These are phyloP conservation scores for mouse (Mus musculus) DNA, from an alignment of 2,113 vertebrate species.

Conservation along the genomic window GRCm39 chr12:70138501-70139000, in stretches of 20 bases:
- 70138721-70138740: background rate
- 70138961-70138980: background rate
- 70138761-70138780: background rate
- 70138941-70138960: background rate
- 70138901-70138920: background rate
- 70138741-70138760: background rate
- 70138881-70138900: background rate
- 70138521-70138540: background rate
- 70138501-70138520: background rate
- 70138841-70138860: background rate
- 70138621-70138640: background rate
- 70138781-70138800: background rate
- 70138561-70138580: background rate
- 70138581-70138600: background rate
- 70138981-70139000: background rate
- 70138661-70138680: conserved; percentile 38
- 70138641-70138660: background rate
- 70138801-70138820: background rate
- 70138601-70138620: background rate
- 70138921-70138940: conserved; percentile 14
- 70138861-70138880: background rate
- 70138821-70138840: too few relatives aligned
- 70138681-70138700: background rate
- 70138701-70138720: background rate
- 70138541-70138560: background rate